These are phyloP conservation scores for Brotula barbata DNA, from an alignment of 2,797 vertebrate genomes.

Conservation along the genomic window DNA sequence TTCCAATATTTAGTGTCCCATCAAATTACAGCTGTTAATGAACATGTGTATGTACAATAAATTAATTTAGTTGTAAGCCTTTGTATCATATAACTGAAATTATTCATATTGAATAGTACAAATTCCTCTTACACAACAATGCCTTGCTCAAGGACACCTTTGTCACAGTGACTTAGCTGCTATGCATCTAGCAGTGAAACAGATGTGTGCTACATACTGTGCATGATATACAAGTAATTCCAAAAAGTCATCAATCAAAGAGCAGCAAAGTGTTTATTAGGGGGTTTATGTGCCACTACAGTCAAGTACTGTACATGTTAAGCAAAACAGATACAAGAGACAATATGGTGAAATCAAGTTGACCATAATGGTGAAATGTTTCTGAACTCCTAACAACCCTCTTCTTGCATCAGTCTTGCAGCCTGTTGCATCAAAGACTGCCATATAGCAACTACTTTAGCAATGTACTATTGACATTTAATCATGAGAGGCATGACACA, in stretches of 20 bases:
- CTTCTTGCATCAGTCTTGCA: conserved; percentile 7
- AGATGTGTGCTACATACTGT: not conserved
- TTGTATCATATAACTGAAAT: no score
- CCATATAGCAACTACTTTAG: conserved; percentile 23
- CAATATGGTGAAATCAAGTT: conserved; percentile 16
- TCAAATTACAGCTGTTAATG: no score
- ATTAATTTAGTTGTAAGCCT: no score
- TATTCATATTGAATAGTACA: no score
- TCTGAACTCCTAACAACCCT: conserved; percentile 4
- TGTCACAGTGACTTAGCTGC: not conserved
- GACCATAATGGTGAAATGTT: conserved; percentile 26
- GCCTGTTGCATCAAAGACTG: conserved; percentile 12
- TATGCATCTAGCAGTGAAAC: not conserved
- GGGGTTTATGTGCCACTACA: conserved; percentile 46
- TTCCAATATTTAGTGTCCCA: no score
- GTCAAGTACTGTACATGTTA: conserved; percentile 39
- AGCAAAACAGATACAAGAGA: conserved; percentile 31
- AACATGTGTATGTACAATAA: no score
- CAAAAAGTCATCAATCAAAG: not conserved
- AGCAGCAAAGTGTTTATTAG: conserved; percentile 66
- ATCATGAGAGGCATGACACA: conserved; percentile 18
- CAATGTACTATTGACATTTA: conserved; percentile 7
- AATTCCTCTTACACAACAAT: not conserved
- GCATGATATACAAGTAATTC: no score
- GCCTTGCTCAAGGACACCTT: conserved; percentile 5